A percentile compares a stretch with the other conserved stretches of the same genome.
These are phyloP conservation scores for Cynopterus brachyotis DNA, from an alignment of 2,113 vertebrate species.

Conservation along the genomic window DNA sequence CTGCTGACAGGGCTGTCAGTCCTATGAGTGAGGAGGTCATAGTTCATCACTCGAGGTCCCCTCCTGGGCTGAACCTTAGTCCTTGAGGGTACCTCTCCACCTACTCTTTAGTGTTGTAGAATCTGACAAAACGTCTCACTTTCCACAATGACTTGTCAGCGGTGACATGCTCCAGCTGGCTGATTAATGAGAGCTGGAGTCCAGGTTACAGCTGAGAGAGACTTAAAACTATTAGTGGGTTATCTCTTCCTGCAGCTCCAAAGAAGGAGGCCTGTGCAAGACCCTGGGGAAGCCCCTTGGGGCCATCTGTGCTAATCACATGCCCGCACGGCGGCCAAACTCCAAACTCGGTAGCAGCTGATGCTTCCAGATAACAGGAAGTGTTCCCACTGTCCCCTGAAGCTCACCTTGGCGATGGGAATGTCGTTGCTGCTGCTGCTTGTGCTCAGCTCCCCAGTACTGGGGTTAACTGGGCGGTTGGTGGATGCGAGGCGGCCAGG, in stretches of 20 bases:
- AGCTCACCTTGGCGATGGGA: slow-evolving; percentile 91
- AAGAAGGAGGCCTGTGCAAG: rapidly evolving
- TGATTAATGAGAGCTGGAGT: slow-evolving; percentile 55
- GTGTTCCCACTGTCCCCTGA: rapidly evolving
- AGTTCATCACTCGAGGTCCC: not conserved
- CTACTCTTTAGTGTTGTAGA: not conserved
- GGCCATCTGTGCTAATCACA: not conserved
- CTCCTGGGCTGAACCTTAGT: not conserved
- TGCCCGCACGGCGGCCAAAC: not conserved
- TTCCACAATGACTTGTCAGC: not conserved
- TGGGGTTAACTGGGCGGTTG: slow-evolving; percentile 89
- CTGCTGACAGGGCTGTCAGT: not conserved
- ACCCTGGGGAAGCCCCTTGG: not conserved
- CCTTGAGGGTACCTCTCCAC: not conserved
- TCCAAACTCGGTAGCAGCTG: not conserved
- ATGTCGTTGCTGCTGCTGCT: slow-evolving; percentile 94
- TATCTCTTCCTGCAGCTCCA: slow-evolving; percentile 45
- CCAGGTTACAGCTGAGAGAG: slow-evolving; percentile 33
- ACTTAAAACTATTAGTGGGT: slow-evolving; percentile 17
- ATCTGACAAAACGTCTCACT: not conserved
- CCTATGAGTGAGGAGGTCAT: not conserved
- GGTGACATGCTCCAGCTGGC: slow-evolving; percentile 47
- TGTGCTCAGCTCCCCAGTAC: slow-evolving; percentile 92
- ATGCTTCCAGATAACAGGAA: not conserved
- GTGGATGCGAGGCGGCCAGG: slow-evolving; percentile 86